phyloP scores from a whole-genome alignment of 2,797 vertebrate species.

The Chloroceryle inda region DNA sequence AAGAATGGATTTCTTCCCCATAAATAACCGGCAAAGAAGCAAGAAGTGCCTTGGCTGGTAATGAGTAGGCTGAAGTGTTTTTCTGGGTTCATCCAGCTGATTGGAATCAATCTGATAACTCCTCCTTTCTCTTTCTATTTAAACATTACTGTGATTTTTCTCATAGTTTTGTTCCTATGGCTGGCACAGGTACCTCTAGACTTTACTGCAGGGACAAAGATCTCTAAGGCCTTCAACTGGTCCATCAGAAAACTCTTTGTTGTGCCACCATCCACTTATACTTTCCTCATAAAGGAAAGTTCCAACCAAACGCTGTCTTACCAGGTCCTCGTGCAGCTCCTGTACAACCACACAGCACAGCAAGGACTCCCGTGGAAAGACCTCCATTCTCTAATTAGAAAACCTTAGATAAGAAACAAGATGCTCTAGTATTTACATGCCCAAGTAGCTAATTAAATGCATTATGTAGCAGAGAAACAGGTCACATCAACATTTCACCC shows the following conservation, averaged over 20 bases:
- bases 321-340: neutral
- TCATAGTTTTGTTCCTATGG: neutral
- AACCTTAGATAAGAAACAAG: neutral
- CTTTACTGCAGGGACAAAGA: neutral
- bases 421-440: neutral
- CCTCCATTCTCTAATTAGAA: neutral
- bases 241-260: neutral
- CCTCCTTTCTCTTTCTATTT: neutral
- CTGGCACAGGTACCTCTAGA: neutral
- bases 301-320: neutral
- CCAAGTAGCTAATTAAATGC: neutral
- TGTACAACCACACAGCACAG: neutral
- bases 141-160: neutral
- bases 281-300: neutral
- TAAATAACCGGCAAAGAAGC: neutral
- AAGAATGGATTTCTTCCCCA: neutral
- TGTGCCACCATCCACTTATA: neutral
- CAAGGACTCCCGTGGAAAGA: neutral
- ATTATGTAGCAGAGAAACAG: neutral
- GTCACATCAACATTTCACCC: neutral
- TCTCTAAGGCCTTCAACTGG: neutral
- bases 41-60: neutral
- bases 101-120: neutral
- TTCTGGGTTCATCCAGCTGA: neutral
- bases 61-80: neutral